Conservation (phyloP, 2,888 invertebrate genomes). For the Aricia artaxerxes region DNA sequence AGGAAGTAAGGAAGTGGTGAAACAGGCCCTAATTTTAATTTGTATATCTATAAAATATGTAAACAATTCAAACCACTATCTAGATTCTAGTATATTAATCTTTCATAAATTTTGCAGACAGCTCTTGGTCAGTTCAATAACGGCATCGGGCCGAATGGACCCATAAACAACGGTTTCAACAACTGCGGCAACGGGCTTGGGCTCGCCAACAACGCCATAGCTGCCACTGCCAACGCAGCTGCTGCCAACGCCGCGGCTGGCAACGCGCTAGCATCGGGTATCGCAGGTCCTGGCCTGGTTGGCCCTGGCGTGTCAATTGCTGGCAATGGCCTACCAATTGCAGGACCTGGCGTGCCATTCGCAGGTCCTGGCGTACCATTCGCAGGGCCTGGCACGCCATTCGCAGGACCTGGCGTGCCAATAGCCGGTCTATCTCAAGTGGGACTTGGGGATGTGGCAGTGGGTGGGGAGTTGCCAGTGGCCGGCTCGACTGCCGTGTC, state of each 20-base stretch:
- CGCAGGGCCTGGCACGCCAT: constrained; percentile 37
- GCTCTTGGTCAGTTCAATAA: constrained; percentile 14
- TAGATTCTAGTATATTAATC: no score
- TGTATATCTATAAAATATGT: no score
- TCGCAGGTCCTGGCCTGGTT: constrained; percentile 41
- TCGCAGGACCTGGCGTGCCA: constrained; percentile 42
- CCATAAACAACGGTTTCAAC: constrained; percentile 11
- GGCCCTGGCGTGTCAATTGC: constrained; percentile 38
- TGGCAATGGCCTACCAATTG: constrained; percentile 33
- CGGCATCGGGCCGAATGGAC: neutral
- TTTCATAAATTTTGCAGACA: constrained; percentile 42
- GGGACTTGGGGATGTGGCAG: constrained; percentile 57
- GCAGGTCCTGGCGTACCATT: constrained; percentile 47
- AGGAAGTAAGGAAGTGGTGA: no score
- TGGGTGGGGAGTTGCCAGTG: constrained; percentile 61
- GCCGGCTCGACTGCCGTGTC: constrained; percentile 57
- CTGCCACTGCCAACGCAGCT: constrained; percentile 39
- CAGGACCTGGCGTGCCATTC: constrained; percentile 46
- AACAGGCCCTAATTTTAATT: no score
- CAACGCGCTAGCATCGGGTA: neutral
- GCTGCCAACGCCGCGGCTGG: constrained; percentile 35
- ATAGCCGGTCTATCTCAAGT: constrained; percentile 42
- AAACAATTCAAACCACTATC: no score
- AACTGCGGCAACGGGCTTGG: constrained; percentile 34
- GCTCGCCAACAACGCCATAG: constrained; percentile 33